Evolutionary conservation across 2,888 invertebrate genomes (phyloP).

Genomic region (Synergus itoensis): DNA sequence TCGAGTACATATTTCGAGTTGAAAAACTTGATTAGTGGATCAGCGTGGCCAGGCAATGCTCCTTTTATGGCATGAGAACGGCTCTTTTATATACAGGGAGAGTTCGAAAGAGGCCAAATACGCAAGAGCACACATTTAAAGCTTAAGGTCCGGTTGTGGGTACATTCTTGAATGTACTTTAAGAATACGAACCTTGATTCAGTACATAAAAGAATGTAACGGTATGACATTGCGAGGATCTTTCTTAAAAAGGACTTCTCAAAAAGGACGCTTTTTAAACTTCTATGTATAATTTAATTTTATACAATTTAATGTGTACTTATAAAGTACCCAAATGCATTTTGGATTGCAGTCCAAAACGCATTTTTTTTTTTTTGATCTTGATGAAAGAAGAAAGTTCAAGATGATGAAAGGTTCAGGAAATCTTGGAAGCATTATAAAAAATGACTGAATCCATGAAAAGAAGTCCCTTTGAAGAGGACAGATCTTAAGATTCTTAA

Average conservation of each 20-base stretch:
- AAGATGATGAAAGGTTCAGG: background rate
- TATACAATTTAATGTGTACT: too few species aligned
- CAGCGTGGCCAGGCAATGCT: slow-evolving; percentile 65
- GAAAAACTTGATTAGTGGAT: slow-evolving; percentile 50
- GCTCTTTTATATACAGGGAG: slow-evolving; percentile 68
- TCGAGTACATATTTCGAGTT: slow-evolving; percentile 18
- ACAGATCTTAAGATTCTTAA: slow-evolving; percentile 6
- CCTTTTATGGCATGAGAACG: slow-evolving; percentile 72
- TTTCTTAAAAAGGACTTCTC: background rate
- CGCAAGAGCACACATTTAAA: slow-evolving; percentile 59
- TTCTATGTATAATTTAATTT: slow-evolving; percentile 29
- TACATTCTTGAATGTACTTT: slow-evolving; percentile 27
- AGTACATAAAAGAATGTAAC: slow-evolving; percentile 31
- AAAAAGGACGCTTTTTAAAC: slow-evolving; percentile 9
- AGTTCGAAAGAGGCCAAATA: slow-evolving; percentile 70
- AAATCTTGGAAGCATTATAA: background rate
- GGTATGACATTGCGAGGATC: slow-evolving; percentile 21
- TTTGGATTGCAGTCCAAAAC: too few species aligned
- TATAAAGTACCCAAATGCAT: too few species aligned
- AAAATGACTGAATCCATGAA: background rate
- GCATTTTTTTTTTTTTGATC: too few species aligned
- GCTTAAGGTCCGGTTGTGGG: slow-evolving; percentile 37
- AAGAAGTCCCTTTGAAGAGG: background rate
- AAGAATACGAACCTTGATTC: slow-evolving; percentile 33
- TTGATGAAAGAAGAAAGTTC: background rate